Evolutionary conservation across 1,140 invertebrate species (phyloP), one percentile per base, ranked within the genome.

Genomic region (Formica exsecta): DNA sequence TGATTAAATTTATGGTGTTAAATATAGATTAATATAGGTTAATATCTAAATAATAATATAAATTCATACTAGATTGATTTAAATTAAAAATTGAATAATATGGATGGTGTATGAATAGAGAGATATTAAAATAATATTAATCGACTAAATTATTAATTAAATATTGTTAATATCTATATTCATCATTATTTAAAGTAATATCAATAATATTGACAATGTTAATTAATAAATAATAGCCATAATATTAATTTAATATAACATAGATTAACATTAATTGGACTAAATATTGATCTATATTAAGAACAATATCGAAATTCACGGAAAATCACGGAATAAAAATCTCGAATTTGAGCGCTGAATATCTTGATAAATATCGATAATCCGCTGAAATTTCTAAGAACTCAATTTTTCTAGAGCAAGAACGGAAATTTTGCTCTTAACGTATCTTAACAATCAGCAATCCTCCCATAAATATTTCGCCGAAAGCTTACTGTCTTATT

Each of bases 271-370:
- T 48, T 48, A 29, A 32, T 54, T 73, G 1, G 29, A 54, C 11
- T 32, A 73, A 54, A 54, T 73, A 32, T 73, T 73, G 16, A 73
- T 73, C 36, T 13, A 51, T 51, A n/a, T 71, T 16, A 73, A 19
- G 2, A 54, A 5, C 16, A 2, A 73, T 59, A 3, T 32, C 54
- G 11, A 32, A 22, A 36, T 54, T 36, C 9, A 25, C 3, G 22
- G 0, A 25, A 6, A 32, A 32, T 32, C 1, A 19, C 29, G 9
- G 48, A 74, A 36, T 74, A 25, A 74, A 54, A 74, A 74, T 59
- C 0, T 25, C 13, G 36, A 11, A 57, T 74, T 54, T 0, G 3
- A 11, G 16, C 19, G 16, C 29, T 22, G 8, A 29, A 25, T 22
- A 22, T 22, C 22, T 22, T 22, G 22, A 22, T 41, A 8, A 25